These are phyloP conservation scores for Pandion haliaetus DNA, from an alignment of 2,113 vertebrate species.

Conservation along the genomic window DNA sequence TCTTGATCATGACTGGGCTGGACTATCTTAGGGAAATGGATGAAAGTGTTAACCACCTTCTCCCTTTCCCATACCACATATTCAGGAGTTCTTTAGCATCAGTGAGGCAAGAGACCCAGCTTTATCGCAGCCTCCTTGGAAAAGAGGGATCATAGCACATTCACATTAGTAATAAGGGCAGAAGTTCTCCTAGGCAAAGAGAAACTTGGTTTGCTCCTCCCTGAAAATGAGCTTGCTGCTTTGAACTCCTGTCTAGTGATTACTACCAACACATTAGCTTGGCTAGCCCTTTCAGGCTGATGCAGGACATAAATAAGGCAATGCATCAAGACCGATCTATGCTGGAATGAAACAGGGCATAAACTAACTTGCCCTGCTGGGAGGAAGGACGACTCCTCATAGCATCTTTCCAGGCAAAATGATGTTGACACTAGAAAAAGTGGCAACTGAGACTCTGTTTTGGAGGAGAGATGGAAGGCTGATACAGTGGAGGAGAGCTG, in stretches of 20 bases:
- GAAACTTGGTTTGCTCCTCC: background rate
- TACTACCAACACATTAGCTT: background rate
- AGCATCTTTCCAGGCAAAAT: background rate
- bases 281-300: background rate
- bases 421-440: background rate
- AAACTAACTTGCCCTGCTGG: background rate
- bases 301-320: background rate
- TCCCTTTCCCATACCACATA: background rate
- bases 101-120: background rate
- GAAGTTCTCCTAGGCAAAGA: background rate
- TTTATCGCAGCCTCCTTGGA: background rate
- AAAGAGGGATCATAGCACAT: background rate
- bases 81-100: background rate
- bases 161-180: background rate
- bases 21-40: background rate
- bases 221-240: background rate
- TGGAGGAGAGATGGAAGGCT: background rate
- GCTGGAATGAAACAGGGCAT: background rate
- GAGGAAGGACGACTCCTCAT: background rate
- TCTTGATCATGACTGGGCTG: background rate
- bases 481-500: background rate
- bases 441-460: background rate
- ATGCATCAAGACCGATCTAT: background rate
- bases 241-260: background rate
- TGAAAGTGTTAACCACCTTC: background rate